A percentile compares a stretch with the other conserved stretches of the same genome.
These are phyloP conservation scores for Clarias magur DNA, from an alignment of 2,113 vertebrate genomes.

Conservation along the genomic window DNA sequence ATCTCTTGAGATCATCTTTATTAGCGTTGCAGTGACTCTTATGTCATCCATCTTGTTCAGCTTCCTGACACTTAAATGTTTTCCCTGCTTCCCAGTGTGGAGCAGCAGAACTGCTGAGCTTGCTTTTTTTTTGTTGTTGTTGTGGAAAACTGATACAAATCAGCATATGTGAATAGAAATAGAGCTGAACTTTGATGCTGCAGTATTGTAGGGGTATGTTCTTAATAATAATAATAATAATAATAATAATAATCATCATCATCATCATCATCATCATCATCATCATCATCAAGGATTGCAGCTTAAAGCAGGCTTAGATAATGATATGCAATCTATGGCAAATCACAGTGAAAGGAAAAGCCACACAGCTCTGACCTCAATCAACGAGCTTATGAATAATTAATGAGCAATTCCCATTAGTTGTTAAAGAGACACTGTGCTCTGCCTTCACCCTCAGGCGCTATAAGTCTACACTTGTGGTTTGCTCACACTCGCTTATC, in stretches of 20 bases:
- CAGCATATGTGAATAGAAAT: constrained; percentile 1
- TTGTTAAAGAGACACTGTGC: neutral
- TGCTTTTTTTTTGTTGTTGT: neutral
- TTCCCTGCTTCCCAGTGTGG: neutral
- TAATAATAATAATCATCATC: no score
- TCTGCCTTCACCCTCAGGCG: neutral
- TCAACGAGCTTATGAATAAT: constrained; percentile 27
- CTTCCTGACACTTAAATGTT: constrained; percentile 4
- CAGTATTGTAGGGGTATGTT: neutral
- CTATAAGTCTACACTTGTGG: neutral
- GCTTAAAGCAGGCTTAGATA: neutral
- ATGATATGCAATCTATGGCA: neutral
- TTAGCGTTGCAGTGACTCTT: neutral
- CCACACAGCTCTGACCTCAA: constrained; percentile 20
- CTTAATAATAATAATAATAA: no score
- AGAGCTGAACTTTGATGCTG: neutral
- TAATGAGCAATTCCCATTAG: constrained; percentile 15
- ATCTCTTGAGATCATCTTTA: neutral
- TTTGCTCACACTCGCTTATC: neutral
- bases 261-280: no score
- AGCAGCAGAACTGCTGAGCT: constrained; percentile 20
- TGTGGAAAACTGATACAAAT: constrained; percentile 7
- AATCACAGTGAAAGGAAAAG: constrained; percentile 5
- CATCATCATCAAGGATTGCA: neutral
- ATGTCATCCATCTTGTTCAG: constrained; percentile 15